A percentile compares a stretch with the other conserved stretches of the same genome.
Evolutionary conservation across 2,888 invertebrate genomes (phyloP).

Genomic region (Eupithecia dodoneata): DNA sequence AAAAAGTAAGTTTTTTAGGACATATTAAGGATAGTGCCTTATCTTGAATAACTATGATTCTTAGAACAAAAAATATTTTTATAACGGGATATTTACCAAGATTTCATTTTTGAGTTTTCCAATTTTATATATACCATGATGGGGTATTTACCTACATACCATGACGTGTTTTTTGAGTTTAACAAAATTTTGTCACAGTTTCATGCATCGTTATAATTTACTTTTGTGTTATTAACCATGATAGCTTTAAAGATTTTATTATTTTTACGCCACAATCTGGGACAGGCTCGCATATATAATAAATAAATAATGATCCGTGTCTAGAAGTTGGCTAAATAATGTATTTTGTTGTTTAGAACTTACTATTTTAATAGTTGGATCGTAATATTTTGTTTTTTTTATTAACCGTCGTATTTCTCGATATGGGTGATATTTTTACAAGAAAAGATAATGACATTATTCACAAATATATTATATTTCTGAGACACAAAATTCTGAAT

Average conservation of each 20-base stretch:
- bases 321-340: not conserved
- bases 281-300: not conserved
- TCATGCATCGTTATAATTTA: no score
- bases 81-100: no score
- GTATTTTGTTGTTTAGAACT: not conserved
- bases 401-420: not conserved
- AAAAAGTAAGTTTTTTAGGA: not conserved
- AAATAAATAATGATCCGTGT: not conserved
- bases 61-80: no score
- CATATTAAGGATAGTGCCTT: not conserved
- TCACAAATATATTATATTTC: not conserved
- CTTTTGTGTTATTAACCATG: no score
- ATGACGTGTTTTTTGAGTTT: no score
- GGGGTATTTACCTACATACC: no score
- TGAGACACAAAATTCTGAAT: conserved; percentile 14
- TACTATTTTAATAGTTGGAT: not conserved
- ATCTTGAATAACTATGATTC: not conserved
- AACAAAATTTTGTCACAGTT: no score
- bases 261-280: not conserved
- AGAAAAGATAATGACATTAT: conserved; percentile 1
- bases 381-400: not conserved
- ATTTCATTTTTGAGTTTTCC: no score
- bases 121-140: no score
- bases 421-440: not conserved
- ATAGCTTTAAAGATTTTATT: no score